Evolutionary conservation across 1,140 invertebrate genomes (phyloP), one percentile per base, ranked within the genome.

Genomic region (Sarcophaga bullata): DNA sequence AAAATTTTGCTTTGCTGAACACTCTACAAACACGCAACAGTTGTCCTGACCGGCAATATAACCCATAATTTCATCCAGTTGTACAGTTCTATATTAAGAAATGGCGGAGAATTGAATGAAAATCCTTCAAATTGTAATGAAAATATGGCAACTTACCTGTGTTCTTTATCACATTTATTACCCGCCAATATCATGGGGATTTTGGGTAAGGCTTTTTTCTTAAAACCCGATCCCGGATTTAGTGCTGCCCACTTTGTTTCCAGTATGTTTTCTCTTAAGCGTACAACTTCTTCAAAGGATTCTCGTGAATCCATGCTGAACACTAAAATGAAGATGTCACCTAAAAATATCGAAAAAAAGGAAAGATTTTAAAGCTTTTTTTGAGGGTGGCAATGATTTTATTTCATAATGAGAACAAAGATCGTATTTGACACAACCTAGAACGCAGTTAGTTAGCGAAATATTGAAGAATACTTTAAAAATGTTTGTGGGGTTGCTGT

Each of bases 301-400:
- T 96, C 95, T n/a, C 94, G 92, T 84, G 94, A 94, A 86, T 96
- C 95, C 93, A 97, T 94, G 85, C 95, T 94, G 89, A 96, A 97
- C 8, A 97, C 95, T 82, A 97, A 90, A 73, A 97, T 93, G 90
- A 97, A 97, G 11, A 96, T 90, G 89, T 97, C 96, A 85, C 95
- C 96, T 97, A 92, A 47, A 88, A 87, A 84, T 83, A 58, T 25
- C 62, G 19, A 84, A 85, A 85, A 84, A 85, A 85, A 75, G 81
- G 46, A 11, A 46, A 6, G 13, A 47, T 73, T 73, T 37, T 46
- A 46, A 37, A 10, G 25, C 4, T 37, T 37, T 37, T 37, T 37
- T 37, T 4, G 25, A 37, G 4, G 25, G 4, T 2, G 4, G 25
- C 25, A 37, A n/a, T n/a, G 25, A 37, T 2, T 37, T 37, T 37